Base-by-base conservation (phyloP, 1,140 invertebrate genomes). In the Cepaea nemoralis region DNA sequence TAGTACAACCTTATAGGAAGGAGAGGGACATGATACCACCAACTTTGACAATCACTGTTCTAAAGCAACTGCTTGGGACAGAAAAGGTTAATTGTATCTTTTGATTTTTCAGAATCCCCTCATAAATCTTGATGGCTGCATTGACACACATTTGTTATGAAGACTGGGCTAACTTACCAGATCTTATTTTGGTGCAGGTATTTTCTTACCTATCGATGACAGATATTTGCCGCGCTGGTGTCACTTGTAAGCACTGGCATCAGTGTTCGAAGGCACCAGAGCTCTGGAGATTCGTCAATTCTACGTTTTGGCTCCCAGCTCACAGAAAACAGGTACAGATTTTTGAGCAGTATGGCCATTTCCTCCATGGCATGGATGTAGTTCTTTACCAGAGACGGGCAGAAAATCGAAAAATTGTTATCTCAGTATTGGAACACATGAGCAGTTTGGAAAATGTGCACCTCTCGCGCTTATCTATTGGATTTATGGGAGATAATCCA, bases 401-500 rank as follows among this genome's bases (percentile, higher is more conserved):
- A 0, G 75, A 76, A 24, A 85, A 85, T 59, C 76, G 87, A 33
- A 71, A 16, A 16, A 83, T 86, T 83, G 83, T 86, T 19, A 80
- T 84, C 40, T 50, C 81, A 33, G 77, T 84, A 0, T 39, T 88
- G 39, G 50, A 78, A 33, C 66, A 48, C 24, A 31, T 88, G n/a
- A 76, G 82, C 2, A 50, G 59, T 1, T 69, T 82, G 35, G 55
- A 59, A 39, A 67, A 85, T n/a, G 70, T 83, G 22, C 78, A 74
- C 37, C 66, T 88, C 24, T 71, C 82, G n/a, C 77, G 70, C 24
- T 69, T 88, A 24, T 70, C 55, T 24, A 77, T 88, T 31, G 74
- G 42, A 6, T 88, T 87, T 73, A 80, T 42, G 22, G 86, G 85
- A 16, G 82, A 86, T 63, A 88, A 88, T 79, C 87, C 87, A 31